Evolutionary conservation across 1,140 invertebrate species (phyloP), one percentile per base, ranked within the genome.

Genomic region (Eueides isabella): DNA sequence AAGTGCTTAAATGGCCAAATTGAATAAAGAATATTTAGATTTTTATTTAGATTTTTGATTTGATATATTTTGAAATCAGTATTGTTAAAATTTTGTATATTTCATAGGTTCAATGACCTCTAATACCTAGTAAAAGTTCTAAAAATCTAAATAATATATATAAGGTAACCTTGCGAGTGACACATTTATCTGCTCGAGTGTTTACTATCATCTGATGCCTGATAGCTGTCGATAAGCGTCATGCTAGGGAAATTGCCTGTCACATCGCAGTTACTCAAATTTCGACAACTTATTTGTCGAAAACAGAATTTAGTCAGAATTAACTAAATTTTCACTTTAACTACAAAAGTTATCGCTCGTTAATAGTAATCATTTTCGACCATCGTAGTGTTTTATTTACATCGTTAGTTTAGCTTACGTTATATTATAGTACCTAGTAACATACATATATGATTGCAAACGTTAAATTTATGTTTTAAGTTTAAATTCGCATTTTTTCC

Each of bases 221-320:
- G 72, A 69, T 74, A 73, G 65, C 66, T 48, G 61, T 65, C 64
- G 72, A 69, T 74, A 74, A 69, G 64, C 29, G 30, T 35, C 33
- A 33, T 12, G n/a, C 29, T 61, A 14, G 44, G 71, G 71, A 72
- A 72, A 72, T 67, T 72, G 71, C 71, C 64, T 72, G 71, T 72
- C 71, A 61, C 30, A 61, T 65, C 23, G 64, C 29, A 30, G 71
- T 67, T 61, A 28, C 48, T n/a, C 14, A 12, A 61, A 33, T 26
- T 67, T 72, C 61, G 64, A 72, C 63, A 61, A 61, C 44, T 30
- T 33, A 41, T 30, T 72, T 67, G 48, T 55, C 48, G 23, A 55
- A 55, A 55, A 3, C 23, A 55, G 48, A 55, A 55, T 55, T 55
- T 55, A 55, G 48, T 55, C 26, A 55, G 19, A 23, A 55, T 26